Evolutionary conservation across 2,888 invertebrate species (phyloP).

Genomic region (Hesperia comma): DNA sequence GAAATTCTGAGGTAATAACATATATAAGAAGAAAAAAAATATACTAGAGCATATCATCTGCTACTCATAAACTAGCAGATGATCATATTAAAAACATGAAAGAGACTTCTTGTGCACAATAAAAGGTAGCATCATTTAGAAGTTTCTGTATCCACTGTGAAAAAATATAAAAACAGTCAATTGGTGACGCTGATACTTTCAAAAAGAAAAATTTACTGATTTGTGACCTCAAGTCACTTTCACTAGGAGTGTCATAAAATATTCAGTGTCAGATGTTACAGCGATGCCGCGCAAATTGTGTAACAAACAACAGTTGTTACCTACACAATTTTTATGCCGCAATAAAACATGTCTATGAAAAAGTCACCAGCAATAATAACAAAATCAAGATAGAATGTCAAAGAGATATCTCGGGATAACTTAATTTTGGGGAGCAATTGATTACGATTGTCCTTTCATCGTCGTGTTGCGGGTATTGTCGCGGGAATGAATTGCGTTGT

Average conservation of each 20-base stretch:
- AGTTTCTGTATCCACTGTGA: too few relatives aligned
- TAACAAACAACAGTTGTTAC: not conserved
- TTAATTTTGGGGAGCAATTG: conserved; percentile 21
- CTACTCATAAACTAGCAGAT: too few relatives aligned
- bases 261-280: conserved; percentile 6
- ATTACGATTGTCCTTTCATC: conserved; percentile 20
- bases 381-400: not conserved
- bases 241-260: not conserved
- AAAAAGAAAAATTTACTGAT: too few relatives aligned
- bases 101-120: too few relatives aligned
- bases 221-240: not conserved
- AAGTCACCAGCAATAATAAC: not conserved
- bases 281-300: conserved; percentile 1
- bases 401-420: conserved; percentile 19
- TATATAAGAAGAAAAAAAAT: too few relatives aligned
- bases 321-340: too few relatives aligned
- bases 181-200: too few relatives aligned
- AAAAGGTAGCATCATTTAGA: too few relatives aligned
- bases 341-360: conserved; percentile 2
- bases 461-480: conserved; percentile 28
- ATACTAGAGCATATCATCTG: too few relatives aligned
- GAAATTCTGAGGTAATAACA: too few relatives aligned
- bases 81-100: too few relatives aligned
- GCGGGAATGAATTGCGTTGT: conserved; percentile 23
- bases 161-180: too few relatives aligned